Base-by-base conservation (phyloP, 2,113 vertebrate genomes). In the Casuarius casuarius region DNA sequence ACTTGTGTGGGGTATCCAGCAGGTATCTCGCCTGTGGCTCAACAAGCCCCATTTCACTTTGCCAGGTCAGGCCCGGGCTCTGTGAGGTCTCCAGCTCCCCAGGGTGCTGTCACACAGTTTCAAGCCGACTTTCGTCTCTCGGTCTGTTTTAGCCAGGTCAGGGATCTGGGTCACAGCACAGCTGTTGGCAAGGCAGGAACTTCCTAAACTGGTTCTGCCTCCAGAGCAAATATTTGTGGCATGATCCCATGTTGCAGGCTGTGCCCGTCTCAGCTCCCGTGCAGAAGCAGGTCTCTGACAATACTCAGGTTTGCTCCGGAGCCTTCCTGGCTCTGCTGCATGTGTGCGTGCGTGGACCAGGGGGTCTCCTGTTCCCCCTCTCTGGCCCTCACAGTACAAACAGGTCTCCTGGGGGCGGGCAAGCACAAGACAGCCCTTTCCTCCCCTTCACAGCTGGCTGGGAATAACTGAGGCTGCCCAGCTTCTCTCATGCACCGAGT, bases 341-440 rank as follows among this genome's bases (percentile, higher is more conserved):
- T 1, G 1, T 18, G 33, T 31, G 31, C 0, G 0, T 44, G 49
- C 19, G 29, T 5, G 59, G 61, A 87, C 21, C 11, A 44, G 28
- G 16, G 22, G 25, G 56, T 33, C 29, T 59, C 16, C 14, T 31
- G 54, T 16, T 31, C 54, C 54, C 12, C 54, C 54, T 56, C 15
- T 8, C 28, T 17, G 28, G 28, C 14, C 28, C 54, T 9, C 54
- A 56, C 28, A 31, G 54, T 56, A 15, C 28, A 29, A 28, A 56
- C 54, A 25, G 33, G 23, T 5, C 14, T 72, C 29, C 70, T 62
- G 62, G 62, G 33, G n/a, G 35, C 62, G 78, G 67, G 6, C n/a
- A n/a, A 83, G 40, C 15, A 72, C 44, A 51, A 70, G n/a, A 11
- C 54, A 77, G 40, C 54, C 35, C 40, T 35, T 75, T 90, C 48